Evolutionary conservation across 1,140 invertebrate genomes (phyloP).

Genomic region (Lepeophtheirus salmonis): DNA sequence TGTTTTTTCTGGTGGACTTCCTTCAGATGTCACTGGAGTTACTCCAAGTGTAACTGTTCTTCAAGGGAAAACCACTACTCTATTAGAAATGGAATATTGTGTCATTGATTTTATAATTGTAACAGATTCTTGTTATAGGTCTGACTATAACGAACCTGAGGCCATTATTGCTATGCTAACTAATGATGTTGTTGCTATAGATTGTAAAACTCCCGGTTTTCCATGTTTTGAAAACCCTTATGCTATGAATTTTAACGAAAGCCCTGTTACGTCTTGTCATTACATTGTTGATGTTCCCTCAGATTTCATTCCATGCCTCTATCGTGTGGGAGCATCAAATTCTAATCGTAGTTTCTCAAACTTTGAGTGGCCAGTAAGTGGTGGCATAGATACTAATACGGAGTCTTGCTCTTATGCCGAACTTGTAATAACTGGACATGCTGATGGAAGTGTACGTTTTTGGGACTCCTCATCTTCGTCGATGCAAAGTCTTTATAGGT

Average conservation of each 20-base stretch:
- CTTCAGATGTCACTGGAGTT: constrained; percentile 63
- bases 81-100: constrained; percentile 91
- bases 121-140: constrained; percentile 71
- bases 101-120: constrained; percentile 91
- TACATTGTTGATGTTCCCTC: constrained; percentile 94
- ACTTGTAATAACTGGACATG: constrained; percentile 87
- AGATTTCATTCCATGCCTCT: constrained; percentile 83
- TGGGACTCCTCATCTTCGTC: constrained; percentile 89
- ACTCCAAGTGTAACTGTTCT: constrained; percentile 90
- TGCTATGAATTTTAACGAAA: constrained; percentile 83
- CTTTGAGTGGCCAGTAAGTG: constrained; percentile 82
- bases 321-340: constrained; percentile 46
- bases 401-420: constrained; percentile 86
- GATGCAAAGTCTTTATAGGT: constrained; percentile 67
- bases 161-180: constrained; percentile 89
- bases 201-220: constrained; percentile 79
- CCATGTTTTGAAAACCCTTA: constrained; percentile 98
- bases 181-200: constrained; percentile 94
- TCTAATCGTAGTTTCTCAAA: constrained; percentile 64
- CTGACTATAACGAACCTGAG: constrained; percentile 90
- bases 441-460: constrained; percentile 88
- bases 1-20: constrained; percentile 86
- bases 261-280: constrained; percentile 53
- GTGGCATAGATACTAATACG: constrained; percentile 73
- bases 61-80: constrained; percentile 36